phyloP scores from a whole-genome alignment of 2,888 invertebrate genomes.

The Automeris io region DNA sequence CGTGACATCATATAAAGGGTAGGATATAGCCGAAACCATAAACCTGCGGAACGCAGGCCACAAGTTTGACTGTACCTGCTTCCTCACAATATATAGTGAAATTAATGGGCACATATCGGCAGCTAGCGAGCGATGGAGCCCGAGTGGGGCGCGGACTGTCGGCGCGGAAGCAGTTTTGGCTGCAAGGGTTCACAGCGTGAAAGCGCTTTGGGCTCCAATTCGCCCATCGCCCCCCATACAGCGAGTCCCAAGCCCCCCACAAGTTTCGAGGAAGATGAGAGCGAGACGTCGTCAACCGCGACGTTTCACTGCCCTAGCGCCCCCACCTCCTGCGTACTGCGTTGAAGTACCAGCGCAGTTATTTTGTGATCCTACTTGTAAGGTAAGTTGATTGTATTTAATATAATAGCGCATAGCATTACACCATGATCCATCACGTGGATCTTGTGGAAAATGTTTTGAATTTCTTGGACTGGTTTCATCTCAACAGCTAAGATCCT shows the following conservation, averaged over 20 bases:
- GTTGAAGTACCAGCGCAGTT: constrained; percentile 54
- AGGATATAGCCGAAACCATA: too few relatives aligned
- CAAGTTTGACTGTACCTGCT: not conserved
- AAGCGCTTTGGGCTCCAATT: constrained; percentile 38
- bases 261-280: constrained; percentile 53
- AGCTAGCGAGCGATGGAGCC: constrained; percentile 74
- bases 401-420: too few relatives aligned
- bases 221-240: constrained; percentile 18
- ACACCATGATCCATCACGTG: too few relatives aligned
- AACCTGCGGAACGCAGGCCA: too few relatives aligned
- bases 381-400: constrained; percentile 34
- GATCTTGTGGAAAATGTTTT: too few relatives aligned
- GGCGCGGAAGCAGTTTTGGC: constrained; percentile 51
- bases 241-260: constrained; percentile 43
- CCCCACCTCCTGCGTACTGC: constrained; percentile 54
- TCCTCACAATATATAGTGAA: not conserved
- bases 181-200: constrained; percentile 44
- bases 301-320: constrained; percentile 39
- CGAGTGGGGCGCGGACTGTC: constrained; percentile 44
- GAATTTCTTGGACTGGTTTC: too few relatives aligned
- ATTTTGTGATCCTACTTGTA: constrained; percentile 61
- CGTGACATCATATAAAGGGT: too few relatives aligned
- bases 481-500: too few relatives aligned
- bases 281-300: constrained; percentile 58
- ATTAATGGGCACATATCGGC: constrained; percentile 57